These are phyloP conservation scores for Mamestra configurata DNA, from an alignment of 1,140 invertebrate genomes.

Conservation along the genomic window DNA sequence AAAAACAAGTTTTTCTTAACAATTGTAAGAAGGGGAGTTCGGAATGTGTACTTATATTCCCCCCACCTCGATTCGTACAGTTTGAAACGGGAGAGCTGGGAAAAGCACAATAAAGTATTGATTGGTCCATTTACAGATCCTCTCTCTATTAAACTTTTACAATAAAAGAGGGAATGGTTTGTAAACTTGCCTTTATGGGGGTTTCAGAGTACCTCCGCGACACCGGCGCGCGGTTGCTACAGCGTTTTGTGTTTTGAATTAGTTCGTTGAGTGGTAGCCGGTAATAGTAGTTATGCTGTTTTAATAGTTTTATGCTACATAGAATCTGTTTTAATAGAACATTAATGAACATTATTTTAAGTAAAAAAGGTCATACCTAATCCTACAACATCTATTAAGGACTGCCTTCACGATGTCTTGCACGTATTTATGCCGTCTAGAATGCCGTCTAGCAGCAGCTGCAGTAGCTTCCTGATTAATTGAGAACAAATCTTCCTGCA, in stretches of 20 bases:
- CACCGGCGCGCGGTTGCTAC: background rate
- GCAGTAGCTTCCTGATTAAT: too few species aligned
- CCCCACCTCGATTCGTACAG: conserved; percentile 40
- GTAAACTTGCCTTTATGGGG: conserved; percentile 56
- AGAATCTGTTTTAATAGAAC: background rate
- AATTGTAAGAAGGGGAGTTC: conserved; percentile 52
- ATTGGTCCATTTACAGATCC: conserved; percentile 66
- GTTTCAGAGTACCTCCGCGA: conserved; percentile 28
- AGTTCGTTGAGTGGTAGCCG: conserved; percentile 25
- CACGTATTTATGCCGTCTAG: too few species aligned
- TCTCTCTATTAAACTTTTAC: conserved; percentile 69
- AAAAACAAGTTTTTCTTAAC: conserved; percentile 48
- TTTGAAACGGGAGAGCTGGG: conserved; percentile 53
- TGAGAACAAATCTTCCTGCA: too few species aligned
- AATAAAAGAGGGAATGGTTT: conserved; percentile 63
- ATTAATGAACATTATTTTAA: too few species aligned
- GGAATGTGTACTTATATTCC: conserved; percentile 53
- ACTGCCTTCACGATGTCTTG: too few species aligned
- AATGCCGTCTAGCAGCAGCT: too few species aligned
- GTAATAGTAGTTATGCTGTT: background rate
- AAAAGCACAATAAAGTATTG: conserved; percentile 69
- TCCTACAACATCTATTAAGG: too few species aligned
- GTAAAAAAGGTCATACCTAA: too few species aligned
- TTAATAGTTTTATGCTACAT: background rate
- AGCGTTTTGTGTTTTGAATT: conserved; percentile 8